A percentile compares a stretch with the other conserved stretches of the same genome.
Evolutionary conservation across 2,797 vertebrate genomes (phyloP).

Genomic region (Galago senegalensis): DNA sequence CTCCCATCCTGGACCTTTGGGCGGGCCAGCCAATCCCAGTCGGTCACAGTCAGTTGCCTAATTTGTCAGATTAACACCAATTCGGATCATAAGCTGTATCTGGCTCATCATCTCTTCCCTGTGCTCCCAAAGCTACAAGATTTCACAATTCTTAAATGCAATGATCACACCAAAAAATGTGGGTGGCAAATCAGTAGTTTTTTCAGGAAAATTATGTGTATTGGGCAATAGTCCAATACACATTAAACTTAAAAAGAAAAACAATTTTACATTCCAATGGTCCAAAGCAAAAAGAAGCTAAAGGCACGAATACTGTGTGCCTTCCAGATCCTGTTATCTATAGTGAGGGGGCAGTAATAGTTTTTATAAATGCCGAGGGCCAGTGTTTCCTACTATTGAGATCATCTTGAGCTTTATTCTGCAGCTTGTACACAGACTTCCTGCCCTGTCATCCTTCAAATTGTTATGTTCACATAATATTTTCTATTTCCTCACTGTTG

Average conservation of each 20-base stretch:
- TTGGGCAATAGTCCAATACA: slow-evolving; percentile 15
- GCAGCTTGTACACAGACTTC: not conserved
- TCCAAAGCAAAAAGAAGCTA: slow-evolving; percentile 17
- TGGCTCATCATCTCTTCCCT: too few species aligned
- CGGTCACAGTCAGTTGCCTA: too few species aligned
- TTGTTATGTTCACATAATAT: not conserved
- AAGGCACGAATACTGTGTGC: not conserved
- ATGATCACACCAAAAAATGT: not conserved
- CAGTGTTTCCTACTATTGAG: not conserved
- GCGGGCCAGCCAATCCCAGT: too few species aligned
- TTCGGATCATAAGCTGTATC: too few species aligned
- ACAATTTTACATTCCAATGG: slow-evolving; percentile 38
- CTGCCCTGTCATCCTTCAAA: slow-evolving; percentile 17
- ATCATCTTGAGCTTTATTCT: slow-evolving; percentile 2
- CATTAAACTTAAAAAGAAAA: slow-evolving; percentile 63
- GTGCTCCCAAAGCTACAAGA: not conserved
- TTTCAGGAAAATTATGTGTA: slow-evolving; percentile 32
- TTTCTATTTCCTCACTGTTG: not conserved
- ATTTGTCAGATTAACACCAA: too few species aligned
- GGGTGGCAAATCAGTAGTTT: slow-evolving; percentile 30
- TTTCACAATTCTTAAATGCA: slow-evolving; percentile 24
- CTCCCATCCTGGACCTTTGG: too few species aligned
- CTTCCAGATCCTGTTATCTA: slow-evolving; percentile 57
- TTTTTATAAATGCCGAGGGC: slow-evolving; percentile 24
- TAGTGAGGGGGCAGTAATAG: not conserved